Conservation (phyloP, 1,140 invertebrate genomes). For the Spodoptera frugiperda region DNA sequence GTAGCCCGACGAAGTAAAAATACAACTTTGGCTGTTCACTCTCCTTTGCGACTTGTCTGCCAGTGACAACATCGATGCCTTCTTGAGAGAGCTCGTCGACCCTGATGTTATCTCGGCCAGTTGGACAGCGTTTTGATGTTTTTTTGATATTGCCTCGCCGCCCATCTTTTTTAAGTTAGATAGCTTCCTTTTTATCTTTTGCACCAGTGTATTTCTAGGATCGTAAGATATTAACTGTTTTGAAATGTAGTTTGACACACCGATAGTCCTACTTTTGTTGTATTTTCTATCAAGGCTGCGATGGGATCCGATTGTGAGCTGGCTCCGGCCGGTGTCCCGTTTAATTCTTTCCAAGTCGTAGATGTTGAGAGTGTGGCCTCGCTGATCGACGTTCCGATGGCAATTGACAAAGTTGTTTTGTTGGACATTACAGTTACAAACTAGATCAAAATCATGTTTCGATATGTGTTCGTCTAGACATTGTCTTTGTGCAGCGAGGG, state of each 20-base stretch:
- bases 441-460: constrained; percentile 78
- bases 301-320: constrained; percentile 73
- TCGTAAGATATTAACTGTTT: constrained; percentile 83
- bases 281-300: constrained; percentile 83
- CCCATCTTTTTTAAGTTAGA: constrained; percentile 84
- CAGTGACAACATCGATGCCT: constrained; percentile 79
- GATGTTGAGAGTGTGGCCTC: constrained; percentile 77
- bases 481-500: constrained; percentile 74
- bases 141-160: constrained; percentile 79
- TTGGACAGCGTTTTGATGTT: constrained; percentile 80
- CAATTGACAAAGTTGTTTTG: constrained; percentile 79
- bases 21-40: constrained; percentile 79
- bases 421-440: constrained; percentile 82
- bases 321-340: constrained; percentile 72
- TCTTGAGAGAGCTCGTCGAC: constrained; percentile 77
- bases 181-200: constrained; percentile 85
- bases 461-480: constrained; percentile 75
- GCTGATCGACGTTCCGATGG: constrained; percentile 70
- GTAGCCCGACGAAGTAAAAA: constrained; percentile 76
- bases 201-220: constrained; percentile 79
- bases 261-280: constrained; percentile 81
- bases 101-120: constrained; percentile 79
- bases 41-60: constrained; percentile 78
- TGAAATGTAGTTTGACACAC: constrained; percentile 83
- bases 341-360: constrained; percentile 81